These are phyloP conservation scores for Amphiprion ocellaris DNA, from an alignment of 2,113 vertebrate species.

Conservation along the genomic window DNA sequence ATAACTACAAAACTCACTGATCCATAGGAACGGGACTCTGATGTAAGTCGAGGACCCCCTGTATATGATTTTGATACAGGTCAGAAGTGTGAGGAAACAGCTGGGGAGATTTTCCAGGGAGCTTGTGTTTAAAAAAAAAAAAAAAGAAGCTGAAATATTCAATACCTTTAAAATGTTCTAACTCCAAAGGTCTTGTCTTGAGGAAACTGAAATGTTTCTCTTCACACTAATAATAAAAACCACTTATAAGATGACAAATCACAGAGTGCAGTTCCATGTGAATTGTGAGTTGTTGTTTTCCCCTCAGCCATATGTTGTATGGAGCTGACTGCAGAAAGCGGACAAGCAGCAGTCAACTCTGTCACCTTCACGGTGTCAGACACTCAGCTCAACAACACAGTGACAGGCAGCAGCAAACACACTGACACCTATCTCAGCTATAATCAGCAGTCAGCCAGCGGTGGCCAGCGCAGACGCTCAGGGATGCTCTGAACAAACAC, in stretches of 20 bases:
- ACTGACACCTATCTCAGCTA: constrained; percentile 47
- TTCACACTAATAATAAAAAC: neutral
- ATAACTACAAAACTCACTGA: too few relatives aligned
- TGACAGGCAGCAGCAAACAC: constrained; percentile 64
- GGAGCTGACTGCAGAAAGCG: constrained; percentile 32
- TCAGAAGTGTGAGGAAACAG: too few relatives aligned
- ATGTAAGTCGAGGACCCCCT: too few relatives aligned
- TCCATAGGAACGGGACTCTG: too few relatives aligned
- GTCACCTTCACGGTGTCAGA: constrained; percentile 53
- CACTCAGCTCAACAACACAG: constrained; percentile 27
- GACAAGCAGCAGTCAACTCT: constrained; percentile 48
- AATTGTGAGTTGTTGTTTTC: neutral
- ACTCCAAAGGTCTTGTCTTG: too few relatives aligned
- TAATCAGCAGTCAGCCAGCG: constrained; percentile 20
- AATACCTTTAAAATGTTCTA: too few relatives aligned
- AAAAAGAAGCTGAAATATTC: too few relatives aligned
- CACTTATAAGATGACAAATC: neutral
- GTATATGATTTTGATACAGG: neutral
- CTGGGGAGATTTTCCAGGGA: too few relatives aligned
- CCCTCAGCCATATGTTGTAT: constrained; percentile 9
- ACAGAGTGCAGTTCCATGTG: neutral
- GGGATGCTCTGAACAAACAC: constrained; percentile 32
- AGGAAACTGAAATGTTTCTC: neutral
- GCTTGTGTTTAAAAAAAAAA: too few relatives aligned
- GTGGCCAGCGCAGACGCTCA: constrained; percentile 35